Conservation (phyloP, 2,113 vertebrate genomes). For the Physeter macrocephalus region DNA sequence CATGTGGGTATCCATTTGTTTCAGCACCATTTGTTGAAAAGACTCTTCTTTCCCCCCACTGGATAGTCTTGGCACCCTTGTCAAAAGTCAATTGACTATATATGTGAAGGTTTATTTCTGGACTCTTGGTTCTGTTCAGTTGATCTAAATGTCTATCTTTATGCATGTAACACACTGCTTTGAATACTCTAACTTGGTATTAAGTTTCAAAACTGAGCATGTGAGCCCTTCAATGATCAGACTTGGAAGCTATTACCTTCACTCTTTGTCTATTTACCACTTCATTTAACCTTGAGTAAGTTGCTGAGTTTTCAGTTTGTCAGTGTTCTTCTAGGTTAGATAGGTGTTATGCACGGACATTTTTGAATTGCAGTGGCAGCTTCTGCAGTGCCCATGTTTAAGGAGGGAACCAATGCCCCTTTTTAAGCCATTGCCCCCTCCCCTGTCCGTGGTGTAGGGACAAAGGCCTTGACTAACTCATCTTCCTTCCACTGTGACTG, state of each 20-base stretch:
- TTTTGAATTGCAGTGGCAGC: neutral
- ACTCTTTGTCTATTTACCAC: neutral
- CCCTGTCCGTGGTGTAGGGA: neutral
- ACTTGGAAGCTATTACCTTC: neutral
- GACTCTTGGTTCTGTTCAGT: neutral
- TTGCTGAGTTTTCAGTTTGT: neutral
- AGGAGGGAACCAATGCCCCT: neutral
- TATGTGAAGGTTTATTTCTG: neutral
- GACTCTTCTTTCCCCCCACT: neutral
- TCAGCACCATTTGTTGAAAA: neutral
- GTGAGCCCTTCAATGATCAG: neutral
- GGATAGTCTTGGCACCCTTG: neutral
- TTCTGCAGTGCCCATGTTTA: neutral
- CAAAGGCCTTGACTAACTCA: neutral
- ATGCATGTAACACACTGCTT: neutral
- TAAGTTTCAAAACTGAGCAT: neutral
- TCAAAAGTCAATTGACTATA: neutral
- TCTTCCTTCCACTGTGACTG: neutral
- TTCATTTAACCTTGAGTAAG: neutral
- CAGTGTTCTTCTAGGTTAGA: neutral
- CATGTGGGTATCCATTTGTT: neutral
- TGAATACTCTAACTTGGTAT: neutral
- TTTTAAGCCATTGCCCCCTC: neutral
- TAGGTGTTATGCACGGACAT: fast-evolving
- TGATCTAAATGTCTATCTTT: neutral